Conservation (phyloP, 2,797 vertebrate species). For the Limnodromus scolopaceus region DNA sequence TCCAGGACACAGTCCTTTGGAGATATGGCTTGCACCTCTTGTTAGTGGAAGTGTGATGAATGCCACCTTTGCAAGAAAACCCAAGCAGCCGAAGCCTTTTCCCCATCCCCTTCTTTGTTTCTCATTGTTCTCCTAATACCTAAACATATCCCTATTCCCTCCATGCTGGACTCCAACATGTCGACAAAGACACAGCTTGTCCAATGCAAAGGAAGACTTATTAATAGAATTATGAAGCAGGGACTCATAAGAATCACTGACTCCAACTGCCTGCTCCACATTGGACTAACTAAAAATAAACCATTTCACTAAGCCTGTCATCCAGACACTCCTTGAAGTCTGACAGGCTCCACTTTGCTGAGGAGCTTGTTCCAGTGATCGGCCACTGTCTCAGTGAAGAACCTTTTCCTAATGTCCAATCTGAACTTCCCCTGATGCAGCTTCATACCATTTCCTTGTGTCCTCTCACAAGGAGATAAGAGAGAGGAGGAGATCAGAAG, state of each 20-base stretch:
- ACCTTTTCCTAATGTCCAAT: background rate
- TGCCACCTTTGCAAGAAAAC: background rate
- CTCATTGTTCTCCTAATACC: background rate
- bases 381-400: background rate
- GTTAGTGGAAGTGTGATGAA: background rate
- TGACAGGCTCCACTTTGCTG: background rate
- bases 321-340: background rate
- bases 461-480: background rate
- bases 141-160: background rate
- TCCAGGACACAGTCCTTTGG: background rate
- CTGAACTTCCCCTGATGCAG: background rate
- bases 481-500: background rate
- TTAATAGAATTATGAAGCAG: background rate
- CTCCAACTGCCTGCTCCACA: background rate
- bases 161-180: background rate
- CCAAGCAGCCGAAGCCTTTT: background rate
- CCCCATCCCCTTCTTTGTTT: background rate
- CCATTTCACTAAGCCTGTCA: background rate
- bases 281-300: background rate
- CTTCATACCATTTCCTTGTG: background rate
- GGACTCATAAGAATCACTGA: background rate
- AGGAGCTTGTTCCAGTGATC: background rate
- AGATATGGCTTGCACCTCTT: rapidly evolving
- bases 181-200: background rate
- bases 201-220: background rate